Evolutionary conservation across 2,888 invertebrate species (phyloP), one percentile per base, ranked within the genome.

Genomic region (Macrosoma leucophasiata): DNA sequence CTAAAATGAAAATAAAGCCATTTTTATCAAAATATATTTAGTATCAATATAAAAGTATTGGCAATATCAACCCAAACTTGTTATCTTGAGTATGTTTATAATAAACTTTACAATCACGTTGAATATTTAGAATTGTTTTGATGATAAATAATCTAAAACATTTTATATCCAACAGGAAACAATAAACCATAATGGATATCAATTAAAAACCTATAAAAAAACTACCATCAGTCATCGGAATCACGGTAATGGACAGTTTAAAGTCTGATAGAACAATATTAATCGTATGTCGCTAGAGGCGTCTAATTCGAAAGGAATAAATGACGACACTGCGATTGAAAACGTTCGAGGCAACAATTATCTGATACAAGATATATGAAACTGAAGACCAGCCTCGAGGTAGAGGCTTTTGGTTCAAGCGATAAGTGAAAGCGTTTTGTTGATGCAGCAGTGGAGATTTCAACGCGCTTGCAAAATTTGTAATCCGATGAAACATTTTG

Each of bases 311-410:
- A 11, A 41, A 33, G 36, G 42, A 45, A 55, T 46, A 46, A 50
- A 55, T 44, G 55, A 56, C 52, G 53, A 58, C 55, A 58, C 52
- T 33, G 41, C 41, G 43, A 51, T 38, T 44, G 52, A 50, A 48
- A 57, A 46, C 39, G 59, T 62, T 62, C 27, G 46, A 50, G 60
- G 65, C 65, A 54, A 65, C 68, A 66, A 69, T 72, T 71, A 71
- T 58, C n/a, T 43, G 58, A 56, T 59, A 44, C 47, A 57, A 62
- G 71, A 69, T 68, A 56, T 59, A 71, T 65, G 57, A 52, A 51
- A 54, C 48, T 51, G 39, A 39, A 51, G 54, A 43, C 46, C 41
- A 36, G 63, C 63, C 56, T 43, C 43, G 32, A 61, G 67, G 50
- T 48, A 39, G 26, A 34, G 29, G 36, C 39, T 50, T 28, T 9